phyloP scores from a whole-genome alignment of 2,888 invertebrate genomes.

The Creontiades dilutus region DNA sequence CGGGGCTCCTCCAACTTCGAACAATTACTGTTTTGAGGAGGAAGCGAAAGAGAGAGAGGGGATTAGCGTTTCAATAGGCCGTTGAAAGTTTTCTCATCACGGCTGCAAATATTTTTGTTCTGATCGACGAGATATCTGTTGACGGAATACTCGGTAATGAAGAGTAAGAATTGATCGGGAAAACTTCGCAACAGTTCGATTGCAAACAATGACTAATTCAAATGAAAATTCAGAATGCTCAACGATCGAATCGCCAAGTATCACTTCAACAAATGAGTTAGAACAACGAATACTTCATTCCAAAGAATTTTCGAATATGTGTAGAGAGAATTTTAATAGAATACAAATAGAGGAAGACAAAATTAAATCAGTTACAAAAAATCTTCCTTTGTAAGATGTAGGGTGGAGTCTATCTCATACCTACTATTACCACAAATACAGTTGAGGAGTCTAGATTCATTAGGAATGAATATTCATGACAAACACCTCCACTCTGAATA shows the following conservation, averaged over 20 bases:
- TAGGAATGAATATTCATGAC: conserved; percentile 40
- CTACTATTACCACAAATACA: not conserved
- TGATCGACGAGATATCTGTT: conserved; percentile 16
- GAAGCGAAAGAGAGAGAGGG: not conserved
- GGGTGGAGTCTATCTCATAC: no score
- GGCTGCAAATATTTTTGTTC: conserved; percentile 32
- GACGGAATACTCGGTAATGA: conserved; percentile 4
- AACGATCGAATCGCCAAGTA: not conserved
- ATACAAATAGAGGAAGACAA: no score
- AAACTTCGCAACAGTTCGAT: not conserved
- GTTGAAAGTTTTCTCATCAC: conserved; percentile 53
- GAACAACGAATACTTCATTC: not conserved
- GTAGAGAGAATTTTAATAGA: no score
- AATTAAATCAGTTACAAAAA: no score
- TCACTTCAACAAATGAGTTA: not conserved
- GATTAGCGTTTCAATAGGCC: conserved; percentile 42
- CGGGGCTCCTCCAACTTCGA: conserved; percentile 57
- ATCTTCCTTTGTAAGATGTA: no score
- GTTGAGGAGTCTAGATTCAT: conserved; percentile 30
- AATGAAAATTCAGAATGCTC: not conserved
- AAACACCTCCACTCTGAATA: conserved; percentile 1
- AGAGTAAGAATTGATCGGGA: conserved; percentile 7
- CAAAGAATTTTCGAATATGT: not conserved
- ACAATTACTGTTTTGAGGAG: conserved; percentile 45
- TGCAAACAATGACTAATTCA: not conserved